These are phyloP conservation scores for Mesorhabditis belari DNA, from an alignment of 2,888 invertebrate species.

Conservation along the genomic window DNA sequence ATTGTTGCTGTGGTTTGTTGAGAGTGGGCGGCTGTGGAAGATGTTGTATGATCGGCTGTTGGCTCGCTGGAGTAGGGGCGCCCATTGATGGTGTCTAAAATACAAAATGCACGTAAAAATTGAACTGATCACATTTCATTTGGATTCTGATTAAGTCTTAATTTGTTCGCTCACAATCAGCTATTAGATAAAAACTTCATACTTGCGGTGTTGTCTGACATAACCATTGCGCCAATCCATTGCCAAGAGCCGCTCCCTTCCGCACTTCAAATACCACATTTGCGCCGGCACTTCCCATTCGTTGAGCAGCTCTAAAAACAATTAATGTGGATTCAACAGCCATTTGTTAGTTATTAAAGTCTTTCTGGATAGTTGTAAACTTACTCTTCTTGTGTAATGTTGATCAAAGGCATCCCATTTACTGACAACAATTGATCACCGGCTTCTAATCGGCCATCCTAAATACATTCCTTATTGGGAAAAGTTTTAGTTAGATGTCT, in stretches of 20 bases:
- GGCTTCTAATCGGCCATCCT: conserved; percentile 86
- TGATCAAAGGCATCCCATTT: conserved; percentile 87
- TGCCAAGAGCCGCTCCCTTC: conserved; percentile 92
- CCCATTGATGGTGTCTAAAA: too few relatives aligned
- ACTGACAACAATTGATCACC: conserved; percentile 95
- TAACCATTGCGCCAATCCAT: conserved; percentile 84
- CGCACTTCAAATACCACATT: conserved; percentile 90
- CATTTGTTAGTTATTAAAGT: background rate
- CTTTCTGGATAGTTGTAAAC: conserved; percentile 22
- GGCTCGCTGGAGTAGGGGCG: conserved; percentile 5
- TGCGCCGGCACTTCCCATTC: conserved; percentile 85
- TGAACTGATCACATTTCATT: too few relatives aligned
- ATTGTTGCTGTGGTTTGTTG: background rate
- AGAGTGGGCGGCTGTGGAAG: background rate
- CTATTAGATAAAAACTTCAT: too few relatives aligned
- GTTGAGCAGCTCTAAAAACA: conserved; percentile 76
- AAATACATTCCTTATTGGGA: conserved; percentile 16
- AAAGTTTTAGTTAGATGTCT: background rate
- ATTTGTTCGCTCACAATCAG: too few relatives aligned
- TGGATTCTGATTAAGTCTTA: too few relatives aligned
- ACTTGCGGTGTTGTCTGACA: conserved; percentile 75
- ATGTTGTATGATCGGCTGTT: background rate
- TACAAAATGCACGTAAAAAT: too few relatives aligned
- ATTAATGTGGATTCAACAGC: background rate
- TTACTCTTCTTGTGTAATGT: conserved; percentile 67